Evolutionary conservation across 2,888 invertebrate species (phyloP), one percentile per base, ranked within the genome.

Genomic region (Leuctra nigra): DNA sequence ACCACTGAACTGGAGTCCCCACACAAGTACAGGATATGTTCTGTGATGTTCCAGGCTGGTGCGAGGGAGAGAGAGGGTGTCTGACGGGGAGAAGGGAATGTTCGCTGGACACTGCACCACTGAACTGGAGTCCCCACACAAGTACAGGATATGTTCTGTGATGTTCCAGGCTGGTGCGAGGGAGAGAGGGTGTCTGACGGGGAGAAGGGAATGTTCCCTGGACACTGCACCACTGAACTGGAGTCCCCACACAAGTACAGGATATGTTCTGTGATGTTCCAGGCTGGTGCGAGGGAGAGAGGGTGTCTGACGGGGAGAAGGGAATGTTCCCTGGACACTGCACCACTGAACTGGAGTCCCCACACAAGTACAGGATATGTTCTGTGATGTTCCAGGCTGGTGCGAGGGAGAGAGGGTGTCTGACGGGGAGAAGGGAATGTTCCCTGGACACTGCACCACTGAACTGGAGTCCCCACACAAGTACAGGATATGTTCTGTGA

Each of bases 121-220:
- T n/a, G n/a, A n/a, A n/a, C n/a, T n/a, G n/a, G n/a, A n/a, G n/a
- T n/a, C n/a, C n/a, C n/a, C n/a, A n/a, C n/a, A n/a, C n/a, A n/a
- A n/a, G n/a, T n/a, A n/a, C n/a, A n/a, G n/a, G n/a, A n/a, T n/a
- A n/a, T n/a, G n/a, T n/a, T n/a, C n/a, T n/a, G n/a, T n/a, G n/a
- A n/a, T n/a, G n/a, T n/a, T n/a, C n/a, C 29, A 47, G 47, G 47
- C 16, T 47, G 47, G 47, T 47, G 16, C 47, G 47, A 47, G 25
- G 47, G 47, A 13, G 47, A 47, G 16, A 24, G 47, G 2, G 47
- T 47, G 13, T 25, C 47, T 13, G 47, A 25, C 13, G 47, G 47
- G n/a, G 25, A 29, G 29, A 47, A 16, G 16, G 47, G 47, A 25
- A 14, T 23, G 16, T 47, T 47, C 47, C 47, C 47, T 1, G 47